These are phyloP conservation scores for Recurvirostra avosetta DNA, from an alignment of 2,113 vertebrate species.

Conservation along the genomic window DNA sequence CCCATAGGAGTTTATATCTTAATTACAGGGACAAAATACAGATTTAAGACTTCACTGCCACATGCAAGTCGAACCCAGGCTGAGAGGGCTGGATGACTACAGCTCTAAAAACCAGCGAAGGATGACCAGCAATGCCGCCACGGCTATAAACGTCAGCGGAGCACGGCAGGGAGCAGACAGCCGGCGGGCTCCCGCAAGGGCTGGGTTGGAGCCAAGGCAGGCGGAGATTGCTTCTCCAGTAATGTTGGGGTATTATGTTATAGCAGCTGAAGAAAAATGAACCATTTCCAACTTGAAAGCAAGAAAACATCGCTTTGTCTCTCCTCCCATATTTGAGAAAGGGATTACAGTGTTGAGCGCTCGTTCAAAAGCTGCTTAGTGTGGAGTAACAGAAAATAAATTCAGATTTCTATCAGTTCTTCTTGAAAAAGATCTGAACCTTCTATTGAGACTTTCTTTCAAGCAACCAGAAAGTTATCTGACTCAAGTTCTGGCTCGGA, in stretches of 20 bases:
- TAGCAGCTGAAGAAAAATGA: constrained; percentile 19
- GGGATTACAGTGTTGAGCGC: background rate
- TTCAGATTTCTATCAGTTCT: background rate
- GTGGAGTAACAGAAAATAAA: background rate
- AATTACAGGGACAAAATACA: constrained; percentile 2
- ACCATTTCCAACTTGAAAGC: background rate
- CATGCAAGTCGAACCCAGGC: background rate
- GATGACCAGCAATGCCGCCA: background rate
- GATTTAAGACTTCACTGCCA: background rate
- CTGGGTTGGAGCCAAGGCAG: constrained; percentile 33
- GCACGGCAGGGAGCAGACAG: background rate
- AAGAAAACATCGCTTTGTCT: background rate
- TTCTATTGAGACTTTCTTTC: background rate
- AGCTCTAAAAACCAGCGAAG: background rate
- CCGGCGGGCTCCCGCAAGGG: background rate
- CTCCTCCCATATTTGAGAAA: background rate
- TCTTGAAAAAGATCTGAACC: background rate
- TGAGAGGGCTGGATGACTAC: background rate
- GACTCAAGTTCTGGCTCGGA: background rate
- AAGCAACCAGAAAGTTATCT: background rate
- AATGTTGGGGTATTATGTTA: background rate
- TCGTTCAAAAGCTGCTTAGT: background rate
- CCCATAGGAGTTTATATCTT: background rate
- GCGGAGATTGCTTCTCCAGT: background rate
- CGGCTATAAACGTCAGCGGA: rapidly evolving